Evolutionary conservation across 1,140 invertebrate species (phyloP), one percentile per base, ranked within the genome.

Genomic region (Drosophila ironensis): DNA sequence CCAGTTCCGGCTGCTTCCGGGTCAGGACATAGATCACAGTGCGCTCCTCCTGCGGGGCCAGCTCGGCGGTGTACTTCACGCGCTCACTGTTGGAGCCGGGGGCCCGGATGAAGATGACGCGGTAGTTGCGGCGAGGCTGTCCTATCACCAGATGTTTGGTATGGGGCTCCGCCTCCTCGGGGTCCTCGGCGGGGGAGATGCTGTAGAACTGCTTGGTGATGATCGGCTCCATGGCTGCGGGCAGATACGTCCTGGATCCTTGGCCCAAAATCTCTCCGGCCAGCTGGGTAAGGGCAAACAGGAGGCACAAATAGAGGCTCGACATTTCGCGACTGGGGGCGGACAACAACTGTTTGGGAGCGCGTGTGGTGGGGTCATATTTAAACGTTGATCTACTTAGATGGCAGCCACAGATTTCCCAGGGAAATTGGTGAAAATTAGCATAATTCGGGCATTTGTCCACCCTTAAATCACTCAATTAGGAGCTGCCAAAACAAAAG

Each of bases 71-170:
- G 92, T 90, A 28, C 90, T 91, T 45, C 91, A 93, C 0, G 0
- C 93, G 93, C 46, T 93, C 93, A 30, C 93, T 93, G 63, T 92
- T 91, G 4, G 93, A 91, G 20, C 93, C 92, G 19, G 95, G 95
- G 20, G 95, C 94, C 90, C 95, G 95, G 87, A 96, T 96, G 92
- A 96, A 96, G 75, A 97, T 95, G 64, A 96, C 96, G 78, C 95
- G 95, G 91, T 96, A 96, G 89, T 96, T 95, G 67, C 95, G 95
- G 80, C 94, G 93, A 30, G 94, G 45, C 0, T 93, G 92, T 12
- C 88, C 88, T 4, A 89, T 75, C 0, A 89, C 30, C 12, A 89
- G 45, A 37, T 89, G 88, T 42, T 71, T 89, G 16, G 19, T 68
- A n/a, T 57, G 38, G 1, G 53, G 57, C 45, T 76, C 63, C 22